phyloP scores from a whole-genome alignment of 2,888 invertebrate species.

The Linyphia triangularis region DNA sequence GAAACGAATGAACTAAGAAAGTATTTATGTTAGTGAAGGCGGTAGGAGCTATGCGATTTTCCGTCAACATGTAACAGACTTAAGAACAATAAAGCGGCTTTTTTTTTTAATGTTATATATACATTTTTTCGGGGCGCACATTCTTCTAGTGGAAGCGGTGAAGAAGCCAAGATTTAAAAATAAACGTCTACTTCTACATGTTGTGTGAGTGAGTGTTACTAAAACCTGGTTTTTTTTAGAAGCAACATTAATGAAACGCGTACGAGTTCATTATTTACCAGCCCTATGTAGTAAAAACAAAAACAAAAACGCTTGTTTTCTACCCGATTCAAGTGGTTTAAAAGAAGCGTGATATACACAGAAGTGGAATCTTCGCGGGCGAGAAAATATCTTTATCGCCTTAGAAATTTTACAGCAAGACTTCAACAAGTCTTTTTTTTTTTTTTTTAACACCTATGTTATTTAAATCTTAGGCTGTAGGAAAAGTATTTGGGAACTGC shows the following conservation, averaged over 20 bases:
- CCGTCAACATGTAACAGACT: constrained; percentile 23
- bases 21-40: too few relatives aligned
- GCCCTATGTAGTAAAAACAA: constrained; percentile 14
- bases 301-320: background rate
- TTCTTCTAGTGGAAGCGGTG: constrained; percentile 63
- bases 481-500: background rate
- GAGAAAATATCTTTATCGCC: background rate
- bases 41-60: background rate
- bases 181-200: constrained; percentile 74
- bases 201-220: constrained; percentile 72
- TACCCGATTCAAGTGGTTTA: background rate
- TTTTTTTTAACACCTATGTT: background rate
- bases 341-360: background rate
- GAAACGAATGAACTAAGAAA: too few relatives aligned
- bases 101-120: constrained; percentile 66
- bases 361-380: background rate
- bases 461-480: background rate
- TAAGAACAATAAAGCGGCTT: constrained; percentile 54
- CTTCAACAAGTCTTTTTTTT: background rate
- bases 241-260: constrained; percentile 73
- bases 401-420: background rate
- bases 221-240: constrained; percentile 68
- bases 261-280: constrained; percentile 67
- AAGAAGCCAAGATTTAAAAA: constrained; percentile 73
- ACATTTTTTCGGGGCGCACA: constrained; percentile 66